phyloP scores from a whole-genome alignment of 2,888 invertebrate species.

The Aspidapion aeneum region DNA sequence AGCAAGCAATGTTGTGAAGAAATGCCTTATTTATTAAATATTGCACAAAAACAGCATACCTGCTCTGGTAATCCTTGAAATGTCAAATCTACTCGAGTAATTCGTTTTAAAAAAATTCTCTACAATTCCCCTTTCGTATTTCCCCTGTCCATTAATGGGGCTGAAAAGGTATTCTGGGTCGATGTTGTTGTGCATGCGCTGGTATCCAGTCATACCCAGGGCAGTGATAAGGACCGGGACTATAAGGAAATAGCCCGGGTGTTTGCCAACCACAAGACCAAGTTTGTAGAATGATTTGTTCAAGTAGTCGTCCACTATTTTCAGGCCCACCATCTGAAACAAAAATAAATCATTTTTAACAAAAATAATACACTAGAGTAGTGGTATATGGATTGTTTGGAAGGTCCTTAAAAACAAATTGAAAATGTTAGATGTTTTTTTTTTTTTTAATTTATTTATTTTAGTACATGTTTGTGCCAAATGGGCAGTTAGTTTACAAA shows the following conservation, averaged over 20 bases:
- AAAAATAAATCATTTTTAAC: slow-evolving; percentile 18
- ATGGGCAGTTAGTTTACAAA: too few relatives aligned
- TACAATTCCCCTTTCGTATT: slow-evolving; percentile 74
- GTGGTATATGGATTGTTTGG: too few relatives aligned
- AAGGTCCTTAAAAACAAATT: too few relatives aligned
- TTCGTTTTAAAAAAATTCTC: slow-evolving; percentile 85
- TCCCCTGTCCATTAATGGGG: slow-evolving; percentile 82
- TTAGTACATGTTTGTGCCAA: too few relatives aligned
- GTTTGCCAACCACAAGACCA: slow-evolving; percentile 72
- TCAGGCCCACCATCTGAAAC: slow-evolving; percentile 70
- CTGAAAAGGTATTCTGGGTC: slow-evolving; percentile 93
- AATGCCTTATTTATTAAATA: too few relatives aligned
- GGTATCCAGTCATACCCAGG: slow-evolving; percentile 84
- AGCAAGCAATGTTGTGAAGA: too few relatives aligned
- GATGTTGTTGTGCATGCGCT: slow-evolving; percentile 82
- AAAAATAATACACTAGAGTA: too few relatives aligned
- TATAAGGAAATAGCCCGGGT: slow-evolving; percentile 86
- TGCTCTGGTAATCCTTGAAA: slow-evolving; percentile 83
- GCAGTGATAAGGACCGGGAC: slow-evolving; percentile 78
- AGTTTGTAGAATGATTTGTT: slow-evolving; percentile 79
- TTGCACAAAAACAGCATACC: too few relatives aligned
- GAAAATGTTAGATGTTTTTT: too few relatives aligned
- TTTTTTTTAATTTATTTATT: too few relatives aligned
- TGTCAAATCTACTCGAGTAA: slow-evolving; percentile 80
- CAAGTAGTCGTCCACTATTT: slow-evolving; percentile 75